Evolutionary conservation across 1,140 invertebrate species (phyloP), one percentile per base, ranked within the genome.

Genomic region (Drosophila pruinosa): DNA sequence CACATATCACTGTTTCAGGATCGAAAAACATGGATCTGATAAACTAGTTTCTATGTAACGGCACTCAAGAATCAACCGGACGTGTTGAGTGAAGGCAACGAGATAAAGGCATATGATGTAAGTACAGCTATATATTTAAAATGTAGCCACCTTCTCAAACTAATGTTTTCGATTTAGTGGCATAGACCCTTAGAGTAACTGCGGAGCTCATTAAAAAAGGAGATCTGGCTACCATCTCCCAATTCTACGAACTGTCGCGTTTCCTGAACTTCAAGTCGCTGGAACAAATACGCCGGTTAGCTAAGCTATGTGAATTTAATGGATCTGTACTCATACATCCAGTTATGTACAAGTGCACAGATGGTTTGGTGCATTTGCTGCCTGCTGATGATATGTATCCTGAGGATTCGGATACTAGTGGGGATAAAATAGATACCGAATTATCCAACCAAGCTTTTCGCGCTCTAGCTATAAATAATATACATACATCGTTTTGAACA

Each of bases 41-140:
- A 97, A 81, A 95, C 96, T 3, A 94, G 94, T 21, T 98, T 98
- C 89, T 98, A 95, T 91, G 52, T 97, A 1, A 92, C 94, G 56
- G 93, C 93, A 56, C 72, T 97, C 1, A 79, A 94, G 31, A 74
- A 92, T 10, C 89, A 93, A 47, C 94, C 95, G 0, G 71, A 90
- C 22, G 91, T 93, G 34, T 75, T 93, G 24, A 91, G 92, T 53
- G 94, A 95, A 83, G 90, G 92, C 56, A 91, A 89, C 56, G 97
- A 97, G 93, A 95, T 96, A 2, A 93, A 93, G 58, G 92, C 94
- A 67, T 91, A 93, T 54, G 91, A 93, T 92, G 96, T 97, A 92
- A 91, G 68, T 89, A 4, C 5, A 28, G 5, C 24, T 6, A 28
- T 2, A 7, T 28, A 6, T 28, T 28, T 0, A 7, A 28, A 28